phyloP scores from a whole-genome alignment of 2,888 invertebrate species.

The Agapetus fuscipes region DNA sequence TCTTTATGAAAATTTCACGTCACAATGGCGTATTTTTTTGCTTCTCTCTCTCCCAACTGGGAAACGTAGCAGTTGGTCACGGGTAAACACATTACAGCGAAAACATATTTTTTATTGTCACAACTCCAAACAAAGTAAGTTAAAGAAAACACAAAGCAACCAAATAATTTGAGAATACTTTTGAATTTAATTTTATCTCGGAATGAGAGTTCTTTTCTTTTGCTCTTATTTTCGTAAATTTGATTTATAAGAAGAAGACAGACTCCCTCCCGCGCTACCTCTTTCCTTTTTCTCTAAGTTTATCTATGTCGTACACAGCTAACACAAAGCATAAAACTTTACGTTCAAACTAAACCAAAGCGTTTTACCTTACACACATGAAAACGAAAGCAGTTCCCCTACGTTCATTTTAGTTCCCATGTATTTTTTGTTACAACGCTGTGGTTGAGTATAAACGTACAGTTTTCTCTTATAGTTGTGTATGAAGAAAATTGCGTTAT shows the following conservation, averaged over 20 bases:
- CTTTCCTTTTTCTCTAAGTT: too few relatives aligned
- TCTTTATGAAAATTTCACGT: not conserved
- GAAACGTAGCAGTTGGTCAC: not conserved
- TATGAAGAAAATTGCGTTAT: constrained; percentile 15
- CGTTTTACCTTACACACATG: too few relatives aligned
- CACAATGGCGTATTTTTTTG: not conserved
- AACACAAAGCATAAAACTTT: too few relatives aligned
- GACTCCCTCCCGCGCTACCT: constrained; percentile 10
- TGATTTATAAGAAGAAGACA: constrained; percentile 13
- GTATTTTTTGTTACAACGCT: too few relatives aligned
- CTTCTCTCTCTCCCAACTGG: not conserved
- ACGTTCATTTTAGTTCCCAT: too few relatives aligned
- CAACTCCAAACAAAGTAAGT: not conserved
- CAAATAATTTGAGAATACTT: constrained; percentile 1
- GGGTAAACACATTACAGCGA: not conserved
- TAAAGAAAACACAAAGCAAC: not conserved
- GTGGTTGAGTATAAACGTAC: too few relatives aligned
- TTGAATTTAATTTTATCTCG: constrained; percentile 3
- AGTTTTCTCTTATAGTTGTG: constrained; percentile 7
- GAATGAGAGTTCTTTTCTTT: constrained; percentile 3
- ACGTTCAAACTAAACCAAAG: too few relatives aligned
- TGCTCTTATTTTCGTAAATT: constrained; percentile 6
- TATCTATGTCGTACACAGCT: too few relatives aligned
- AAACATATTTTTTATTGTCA: not conserved
- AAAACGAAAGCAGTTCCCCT: too few relatives aligned